A percentile compares a stretch with the other conserved stretches of the same genome.
These are phyloP conservation scores for Agonum fuliginosum DNA, from an alignment of 2,888 invertebrate genomes.

Conservation along the genomic window DNA sequence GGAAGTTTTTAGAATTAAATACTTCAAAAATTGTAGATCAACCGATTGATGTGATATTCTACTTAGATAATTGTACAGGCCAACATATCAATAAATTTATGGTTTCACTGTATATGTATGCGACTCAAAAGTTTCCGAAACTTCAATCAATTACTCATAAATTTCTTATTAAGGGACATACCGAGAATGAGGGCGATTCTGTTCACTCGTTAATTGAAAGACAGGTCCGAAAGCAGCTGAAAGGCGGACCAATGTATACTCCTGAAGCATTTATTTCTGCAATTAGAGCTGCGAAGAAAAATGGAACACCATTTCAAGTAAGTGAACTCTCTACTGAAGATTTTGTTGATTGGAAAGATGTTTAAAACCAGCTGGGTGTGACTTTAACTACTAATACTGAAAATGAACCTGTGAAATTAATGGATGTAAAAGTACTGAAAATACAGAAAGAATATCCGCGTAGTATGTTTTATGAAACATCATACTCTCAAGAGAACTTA, in stretches of 20 bases:
- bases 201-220: conserved; percentile 64
- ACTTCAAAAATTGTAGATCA: conserved; percentile 61
- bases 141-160: conserved; percentile 63
- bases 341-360: background rate
- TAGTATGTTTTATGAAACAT: background rate
- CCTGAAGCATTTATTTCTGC: conserved; percentile 31
- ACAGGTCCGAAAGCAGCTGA: conserved; percentile 44
- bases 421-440: background rate
- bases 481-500: background rate
- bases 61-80: conserved; percentile 65
- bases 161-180: conserved; percentile 63
- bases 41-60: conserved; percentile 65
- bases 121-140: conserved; percentile 57
- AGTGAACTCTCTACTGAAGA: background rate
- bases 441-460: background rate
- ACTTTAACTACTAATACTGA: background rate
- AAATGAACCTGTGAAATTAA: background rate
- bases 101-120: conserved; percentile 62
- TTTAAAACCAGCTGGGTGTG: background rate
- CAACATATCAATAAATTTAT: conserved; percentile 65
- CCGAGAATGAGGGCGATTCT: conserved; percentile 64
- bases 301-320: background rate
- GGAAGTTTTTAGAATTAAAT: background rate
- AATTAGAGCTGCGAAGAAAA: conserved; percentile 16
- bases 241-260: conserved; percentile 23